A percentile compares a stretch with the other conserved stretches of the same genome.
These are phyloP conservation scores for Diachasmimorpha longicaudata DNA, from an alignment of 1,140 invertebrate genomes.

Conservation along the genomic window DNA sequence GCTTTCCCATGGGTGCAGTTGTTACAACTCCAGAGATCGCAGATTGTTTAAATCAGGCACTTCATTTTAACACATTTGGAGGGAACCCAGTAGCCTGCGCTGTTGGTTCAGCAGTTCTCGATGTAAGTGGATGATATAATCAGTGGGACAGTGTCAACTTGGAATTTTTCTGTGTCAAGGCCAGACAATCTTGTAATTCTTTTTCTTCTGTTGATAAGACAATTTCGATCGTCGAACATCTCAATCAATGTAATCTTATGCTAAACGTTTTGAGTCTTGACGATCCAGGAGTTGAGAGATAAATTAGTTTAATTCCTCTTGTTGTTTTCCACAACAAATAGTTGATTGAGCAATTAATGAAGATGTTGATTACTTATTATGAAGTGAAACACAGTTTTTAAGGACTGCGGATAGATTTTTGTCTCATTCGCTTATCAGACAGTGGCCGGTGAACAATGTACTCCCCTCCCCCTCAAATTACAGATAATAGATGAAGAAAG, in stretches of 20 bases:
- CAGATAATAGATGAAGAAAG: conserved; percentile 92
- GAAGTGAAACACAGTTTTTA: too few species aligned
- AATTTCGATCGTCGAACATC: background rate
- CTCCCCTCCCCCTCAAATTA: conserved; percentile 11
- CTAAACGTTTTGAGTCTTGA: background rate
- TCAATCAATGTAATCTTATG: background rate
- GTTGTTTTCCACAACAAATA: too few species aligned
- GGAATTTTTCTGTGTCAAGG: conserved; percentile 11
- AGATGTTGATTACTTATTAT: too few species aligned
- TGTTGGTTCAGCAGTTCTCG: conserved; percentile 86
- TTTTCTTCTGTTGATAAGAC: background rate
- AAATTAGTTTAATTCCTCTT: too few species aligned
- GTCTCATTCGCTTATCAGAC: too few species aligned
- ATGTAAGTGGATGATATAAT: conserved; percentile 66
- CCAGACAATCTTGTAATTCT: background rate
- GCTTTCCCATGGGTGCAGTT: conserved; percentile 93
- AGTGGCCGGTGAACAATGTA: too few species aligned
- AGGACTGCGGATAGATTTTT: too few species aligned
- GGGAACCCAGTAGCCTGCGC: conserved; percentile 92
- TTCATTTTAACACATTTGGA: conserved; percentile 96
- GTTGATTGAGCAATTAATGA: too few species aligned
- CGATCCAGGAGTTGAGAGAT: background rate
- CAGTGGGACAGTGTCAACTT: background rate
- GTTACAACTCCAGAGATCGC: conserved; percentile 90
- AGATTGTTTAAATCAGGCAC: conserved; percentile 72